Percentiles rank a stretch among this genome's conserved stretches.
phyloP scores from a whole-genome alignment of 2,113 vertebrate genomes.

The Sinocyclocheilus anshuiensis region DNA sequence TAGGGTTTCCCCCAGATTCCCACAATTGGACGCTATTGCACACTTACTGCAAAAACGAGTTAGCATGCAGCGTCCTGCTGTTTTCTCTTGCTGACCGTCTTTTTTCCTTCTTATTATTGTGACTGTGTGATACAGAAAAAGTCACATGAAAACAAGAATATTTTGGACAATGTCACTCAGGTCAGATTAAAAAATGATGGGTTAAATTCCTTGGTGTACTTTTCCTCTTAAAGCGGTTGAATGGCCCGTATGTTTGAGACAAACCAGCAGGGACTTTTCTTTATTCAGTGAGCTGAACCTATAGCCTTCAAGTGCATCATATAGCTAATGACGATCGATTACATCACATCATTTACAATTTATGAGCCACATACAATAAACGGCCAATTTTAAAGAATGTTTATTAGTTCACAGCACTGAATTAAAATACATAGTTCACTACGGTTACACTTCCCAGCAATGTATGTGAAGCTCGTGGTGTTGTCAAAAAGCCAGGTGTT shows the following conservation, averaged over 20 bases:
- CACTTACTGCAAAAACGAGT: neutral
- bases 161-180: neutral
- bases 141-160: neutral
- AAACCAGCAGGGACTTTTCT: neutral
- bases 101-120: neutral
- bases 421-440: neutral
- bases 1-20: neutral
- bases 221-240: neutral
- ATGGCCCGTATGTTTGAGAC: neutral
- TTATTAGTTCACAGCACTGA: neutral
- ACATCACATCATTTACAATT: neutral
- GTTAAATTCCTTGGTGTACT: neutral
- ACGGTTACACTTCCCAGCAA: neutral
- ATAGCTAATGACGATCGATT: neutral
- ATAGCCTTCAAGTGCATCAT: neutral
- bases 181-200: neutral
- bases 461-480: neutral
- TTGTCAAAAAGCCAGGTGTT: constrained; percentile 26
- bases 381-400: neutral
- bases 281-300: neutral
- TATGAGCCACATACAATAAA: neutral
- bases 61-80: neutral
- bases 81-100: no score
- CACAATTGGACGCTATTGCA: neutral
- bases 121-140: neutral